phyloP scores from a whole-genome alignment of 2,888 invertebrate genomes.

The Hemistola chrysoprasaria region DNA sequence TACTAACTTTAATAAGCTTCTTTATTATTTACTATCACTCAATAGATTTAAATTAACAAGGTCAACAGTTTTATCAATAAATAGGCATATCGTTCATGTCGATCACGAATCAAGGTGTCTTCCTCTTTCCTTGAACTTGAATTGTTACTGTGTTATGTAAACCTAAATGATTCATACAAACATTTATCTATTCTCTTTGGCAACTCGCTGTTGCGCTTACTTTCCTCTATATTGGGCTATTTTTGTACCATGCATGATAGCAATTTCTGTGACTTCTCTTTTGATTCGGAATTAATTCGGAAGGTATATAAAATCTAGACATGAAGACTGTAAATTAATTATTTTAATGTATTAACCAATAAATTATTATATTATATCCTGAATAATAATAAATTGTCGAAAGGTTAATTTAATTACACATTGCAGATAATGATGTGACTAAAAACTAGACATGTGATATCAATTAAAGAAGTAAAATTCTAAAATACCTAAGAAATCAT shows the following conservation, averaged over 20 bases:
- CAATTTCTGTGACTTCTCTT: not conserved
- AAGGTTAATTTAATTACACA: too few species aligned
- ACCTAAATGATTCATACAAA: constrained; percentile 34
- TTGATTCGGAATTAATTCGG: not conserved
- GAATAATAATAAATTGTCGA: too few species aligned
- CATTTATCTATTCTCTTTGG: constrained; percentile 31
- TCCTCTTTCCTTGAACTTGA: constrained; percentile 54
- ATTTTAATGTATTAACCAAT: too few species aligned
- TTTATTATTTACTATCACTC: too few species aligned
- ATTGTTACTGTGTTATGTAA: constrained; percentile 29
- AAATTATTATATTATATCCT: too few species aligned
- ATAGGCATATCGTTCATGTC: constrained; percentile 17
- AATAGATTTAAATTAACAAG: not conserved
- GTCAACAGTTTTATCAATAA: not conserved
- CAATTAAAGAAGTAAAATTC: too few species aligned
- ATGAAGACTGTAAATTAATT: too few species aligned
- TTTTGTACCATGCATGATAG: constrained; percentile 6
- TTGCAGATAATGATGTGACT: too few species aligned
- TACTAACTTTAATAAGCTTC: too few species aligned
- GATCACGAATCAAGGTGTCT: constrained; percentile 30
- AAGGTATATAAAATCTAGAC: too few species aligned
- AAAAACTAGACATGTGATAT: too few species aligned
- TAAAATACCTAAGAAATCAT: too few species aligned
- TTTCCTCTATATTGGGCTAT: constrained; percentile 21
- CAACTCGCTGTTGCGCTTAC: constrained; percentile 19